Evolutionary conservation across 1,140 invertebrate species (phyloP).

Genomic region (Cherax destructor): DNA sequence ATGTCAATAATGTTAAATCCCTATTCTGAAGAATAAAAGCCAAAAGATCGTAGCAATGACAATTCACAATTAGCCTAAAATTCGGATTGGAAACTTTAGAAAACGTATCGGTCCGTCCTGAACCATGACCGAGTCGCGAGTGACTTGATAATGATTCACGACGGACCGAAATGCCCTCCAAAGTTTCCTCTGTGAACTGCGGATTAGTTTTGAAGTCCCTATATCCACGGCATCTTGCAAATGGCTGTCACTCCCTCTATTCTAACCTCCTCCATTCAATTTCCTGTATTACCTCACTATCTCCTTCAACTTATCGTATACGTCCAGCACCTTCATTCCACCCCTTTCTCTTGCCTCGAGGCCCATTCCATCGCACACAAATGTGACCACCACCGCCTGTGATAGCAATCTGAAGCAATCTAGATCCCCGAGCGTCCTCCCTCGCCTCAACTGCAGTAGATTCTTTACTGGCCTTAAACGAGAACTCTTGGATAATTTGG

Average conservation of each 20-base stretch:
- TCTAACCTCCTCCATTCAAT: background rate
- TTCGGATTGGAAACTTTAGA: too few relatives aligned
- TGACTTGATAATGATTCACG: too few relatives aligned
- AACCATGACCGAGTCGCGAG: too few relatives aligned
- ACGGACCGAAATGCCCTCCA: too few relatives aligned
- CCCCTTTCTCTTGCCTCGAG: background rate
- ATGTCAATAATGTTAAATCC: too few relatives aligned
- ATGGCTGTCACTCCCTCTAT: background rate
- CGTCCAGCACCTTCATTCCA: background rate
- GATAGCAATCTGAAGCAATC: background rate
- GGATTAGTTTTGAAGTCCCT: too few relatives aligned
- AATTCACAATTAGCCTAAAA: too few relatives aligned
- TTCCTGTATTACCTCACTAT: background rate
- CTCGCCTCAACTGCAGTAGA: background rate
- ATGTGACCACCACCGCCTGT: background rate
- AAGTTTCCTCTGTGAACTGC: too few relatives aligned
- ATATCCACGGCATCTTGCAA: too few relatives aligned
- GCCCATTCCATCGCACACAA: background rate
- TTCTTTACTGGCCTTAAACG: constrained; percentile 6
- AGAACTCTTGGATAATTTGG: background rate
- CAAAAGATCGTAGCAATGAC: too few relatives aligned
- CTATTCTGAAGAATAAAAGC: too few relatives aligned
- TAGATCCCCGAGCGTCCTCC: background rate
- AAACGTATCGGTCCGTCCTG: too few relatives aligned
- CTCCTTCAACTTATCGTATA: background rate